These are phyloP conservation scores for Dryobates pubescens DNA, from an alignment of 2,797 vertebrate genomes.

Conservation along the genomic window DNA sequence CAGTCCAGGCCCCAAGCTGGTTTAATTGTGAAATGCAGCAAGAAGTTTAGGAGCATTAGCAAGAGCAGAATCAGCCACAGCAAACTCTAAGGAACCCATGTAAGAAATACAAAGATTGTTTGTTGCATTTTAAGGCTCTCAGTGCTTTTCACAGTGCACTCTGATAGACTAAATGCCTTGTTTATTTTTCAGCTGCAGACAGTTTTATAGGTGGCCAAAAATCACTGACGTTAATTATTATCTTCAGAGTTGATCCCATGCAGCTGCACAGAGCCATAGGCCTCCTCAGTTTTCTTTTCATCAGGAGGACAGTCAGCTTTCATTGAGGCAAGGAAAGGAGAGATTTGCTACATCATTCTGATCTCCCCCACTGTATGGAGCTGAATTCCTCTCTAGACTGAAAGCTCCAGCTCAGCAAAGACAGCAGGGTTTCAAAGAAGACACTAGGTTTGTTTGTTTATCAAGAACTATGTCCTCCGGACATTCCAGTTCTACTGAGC, in stretches of 20 bases:
- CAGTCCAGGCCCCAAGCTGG: not conserved
- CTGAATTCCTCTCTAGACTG: constrained; percentile 23
- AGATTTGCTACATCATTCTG: not conserved
- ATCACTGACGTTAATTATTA: constrained; percentile 12
- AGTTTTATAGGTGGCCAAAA: constrained; percentile 17
- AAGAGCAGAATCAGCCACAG: not conserved
- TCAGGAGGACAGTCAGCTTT: not conserved
- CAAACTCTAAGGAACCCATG: not conserved
- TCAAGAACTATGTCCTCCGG: not conserved
- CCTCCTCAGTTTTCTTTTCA: constrained; percentile 3
- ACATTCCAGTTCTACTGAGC: constrained; percentile 39
- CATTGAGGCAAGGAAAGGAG: not conserved
- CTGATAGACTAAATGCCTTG: not conserved
- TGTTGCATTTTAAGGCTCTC: constrained; percentile 3
- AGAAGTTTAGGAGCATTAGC: not conserved
- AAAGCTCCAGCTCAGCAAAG: constrained; percentile 16
- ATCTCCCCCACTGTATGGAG: not conserved
- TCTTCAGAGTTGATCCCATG: constrained; percentile 19
- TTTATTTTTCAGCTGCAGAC: constrained; percentile 31
- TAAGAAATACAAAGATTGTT: not conserved
- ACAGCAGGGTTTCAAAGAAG: constrained; percentile 19
- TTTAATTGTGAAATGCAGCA: constrained; percentile 13
- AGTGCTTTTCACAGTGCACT: not conserved
- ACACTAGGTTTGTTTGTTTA: constrained; percentile 23
- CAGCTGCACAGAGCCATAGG: constrained; percentile 11